Evolutionary conservation across 2,888 invertebrate species (phyloP).

Genomic region (Hirtodrosophila confusa): DNA sequence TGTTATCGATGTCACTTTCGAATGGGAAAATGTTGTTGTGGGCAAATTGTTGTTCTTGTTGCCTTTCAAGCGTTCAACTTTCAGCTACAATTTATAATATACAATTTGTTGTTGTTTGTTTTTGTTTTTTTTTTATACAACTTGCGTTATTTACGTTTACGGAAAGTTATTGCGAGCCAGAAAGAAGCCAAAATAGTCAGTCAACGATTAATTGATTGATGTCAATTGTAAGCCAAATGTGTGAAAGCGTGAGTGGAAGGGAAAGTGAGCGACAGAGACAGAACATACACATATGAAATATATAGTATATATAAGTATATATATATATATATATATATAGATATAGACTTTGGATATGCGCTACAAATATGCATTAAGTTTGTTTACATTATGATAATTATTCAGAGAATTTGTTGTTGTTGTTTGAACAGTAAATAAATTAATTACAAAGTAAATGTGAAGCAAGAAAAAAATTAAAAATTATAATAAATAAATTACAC

Average conservation of each 20-base stretch:
- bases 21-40: conserved; percentile 17
- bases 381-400: conserved; percentile 22
- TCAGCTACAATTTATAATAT: conserved; percentile 74
- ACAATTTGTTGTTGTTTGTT: conserved; percentile 25
- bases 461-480: conserved; percentile 65
- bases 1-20: conserved; percentile 45
- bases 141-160: conserved; percentile 74
- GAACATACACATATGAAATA: conserved; percentile 29
- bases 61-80: conserved; percentile 79
- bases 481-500: conserved; percentile 79
- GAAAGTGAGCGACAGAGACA: conserved; percentile 55
- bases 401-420: conserved; percentile 16
- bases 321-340: conserved; percentile 6
- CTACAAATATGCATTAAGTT: conserved; percentile 35
- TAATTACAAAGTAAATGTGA: conserved; percentile 66
- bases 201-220: conserved; percentile 50
- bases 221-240: conserved; percentile 77
- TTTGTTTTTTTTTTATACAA: conserved; percentile 48
- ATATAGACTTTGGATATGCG: conserved; percentile 33
- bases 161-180: conserved; percentile 69
- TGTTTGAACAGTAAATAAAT: conserved; percentile 53
- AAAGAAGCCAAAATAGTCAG: conserved; percentile 45
- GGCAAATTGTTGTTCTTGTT: conserved; percentile 52
- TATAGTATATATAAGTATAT: conserved; percentile 6
- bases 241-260: conserved; percentile 66